Base-by-base conservation (phyloP, 2,797 vertebrate species). In the Acrocephalus scirpaceus region DNA sequence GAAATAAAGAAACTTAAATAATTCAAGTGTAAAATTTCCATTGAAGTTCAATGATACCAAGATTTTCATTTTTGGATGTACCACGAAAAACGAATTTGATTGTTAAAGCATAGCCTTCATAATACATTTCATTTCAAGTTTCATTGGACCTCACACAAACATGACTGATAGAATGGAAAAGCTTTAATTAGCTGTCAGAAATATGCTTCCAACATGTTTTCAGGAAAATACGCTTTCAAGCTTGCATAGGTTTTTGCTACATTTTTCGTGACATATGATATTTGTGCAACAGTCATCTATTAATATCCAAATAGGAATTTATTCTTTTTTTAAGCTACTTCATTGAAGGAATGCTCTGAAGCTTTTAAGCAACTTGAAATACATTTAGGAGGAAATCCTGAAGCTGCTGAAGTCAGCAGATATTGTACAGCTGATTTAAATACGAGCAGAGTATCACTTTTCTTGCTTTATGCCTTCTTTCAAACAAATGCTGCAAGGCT, bases 141-240 rank as follows among this genome's bases (percentile, higher is more conserved):
- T 94, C 57, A 79, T 42, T 88, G 53, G 81, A 77, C 61, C 53
- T 93, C 77, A 90, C 36, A 91, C 40, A 94, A 92, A 93, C 22
- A 44, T 71, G 83, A 93, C 82, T 84, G 91, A 78, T 86, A 71
- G 73, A 90, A 94, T 58, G n/a, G 58, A 93, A 92, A 73, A 93
- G 10, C 16, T 95, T 96, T 95, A 93, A 95, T 96, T 96, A 96
- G 77, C 88, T 97, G 95, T 95, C 90, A 96, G 80, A 90, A 96
- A 90, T 54, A 67, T 5, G 56, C 54, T 91, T 90, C 69, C 47
- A 82, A 54, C 16, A 38, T 56, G 77, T 80, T 93, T 94, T 93
- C 3, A 6, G 53, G 65, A 80, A 96, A 93, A 90, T 71, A 23
- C 6, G 4, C 26, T 94, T 96, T 95, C 86, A 92, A 88, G 57